A percentile compares a stretch with the other conserved stretches of the same genome.
Evolutionary conservation across 2,113 vertebrate genomes (phyloP).

Genomic region (Leucosticte australis): DNA sequence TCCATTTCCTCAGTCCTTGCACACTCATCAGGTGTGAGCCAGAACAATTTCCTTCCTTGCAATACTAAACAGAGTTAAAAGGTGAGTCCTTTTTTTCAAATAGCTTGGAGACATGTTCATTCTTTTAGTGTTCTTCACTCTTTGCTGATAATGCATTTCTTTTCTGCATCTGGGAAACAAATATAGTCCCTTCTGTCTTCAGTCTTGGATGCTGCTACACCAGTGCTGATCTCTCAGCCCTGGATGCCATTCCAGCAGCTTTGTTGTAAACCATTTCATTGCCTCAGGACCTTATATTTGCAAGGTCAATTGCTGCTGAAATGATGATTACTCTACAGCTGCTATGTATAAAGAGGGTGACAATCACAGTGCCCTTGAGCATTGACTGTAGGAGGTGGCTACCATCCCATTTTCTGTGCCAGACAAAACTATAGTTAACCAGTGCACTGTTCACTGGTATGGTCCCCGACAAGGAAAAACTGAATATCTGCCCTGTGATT

Average conservation of each 20-base stretch:
- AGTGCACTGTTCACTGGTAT: background rate
- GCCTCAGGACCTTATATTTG: conserved; percentile 35
- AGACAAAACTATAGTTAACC: background rate
- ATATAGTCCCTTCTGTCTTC: background rate
- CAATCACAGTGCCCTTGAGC: conserved; percentile 47
- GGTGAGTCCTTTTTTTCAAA: background rate
- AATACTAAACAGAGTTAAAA: background rate
- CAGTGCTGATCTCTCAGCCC: background rate
- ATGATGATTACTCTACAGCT: conserved; percentile 49
- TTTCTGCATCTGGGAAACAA: conserved; percentile 18
- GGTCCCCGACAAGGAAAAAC: background rate
- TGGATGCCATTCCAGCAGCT: conserved; percentile 1
- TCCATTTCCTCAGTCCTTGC: background rate
- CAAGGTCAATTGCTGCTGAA: conserved; percentile 60
- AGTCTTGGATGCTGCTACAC: background rate
- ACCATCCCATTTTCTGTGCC: background rate
- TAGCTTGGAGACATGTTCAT: background rate
- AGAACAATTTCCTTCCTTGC: background rate
- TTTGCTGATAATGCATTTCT: conserved; percentile 38
- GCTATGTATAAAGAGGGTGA: background rate
- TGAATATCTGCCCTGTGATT: background rate
- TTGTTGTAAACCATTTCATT: conserved; percentile 31
- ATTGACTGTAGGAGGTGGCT: conserved; percentile 5
- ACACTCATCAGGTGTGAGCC: background rate
- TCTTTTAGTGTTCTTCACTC: conserved; percentile 28